Evolutionary conservation across 1,140 invertebrate genomes (phyloP).

Genomic region (Diabrotica undecimpunctata): DNA sequence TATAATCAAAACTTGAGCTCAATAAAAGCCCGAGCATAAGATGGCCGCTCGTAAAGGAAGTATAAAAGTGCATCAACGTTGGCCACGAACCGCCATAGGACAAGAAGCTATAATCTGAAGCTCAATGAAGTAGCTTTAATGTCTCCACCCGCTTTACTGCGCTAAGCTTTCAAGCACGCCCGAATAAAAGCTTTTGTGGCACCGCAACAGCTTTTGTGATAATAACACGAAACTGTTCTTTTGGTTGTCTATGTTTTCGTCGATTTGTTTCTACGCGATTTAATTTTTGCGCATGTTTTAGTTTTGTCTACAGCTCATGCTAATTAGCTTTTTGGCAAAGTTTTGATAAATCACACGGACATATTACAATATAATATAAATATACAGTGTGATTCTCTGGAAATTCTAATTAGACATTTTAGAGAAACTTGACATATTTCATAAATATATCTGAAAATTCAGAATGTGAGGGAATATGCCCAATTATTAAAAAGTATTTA

Average conservation of each 20-base stretch:
- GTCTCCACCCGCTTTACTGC: conserved; percentile 38
- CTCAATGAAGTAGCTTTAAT: conserved; percentile 41
- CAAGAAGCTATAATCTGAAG: conserved; percentile 40
- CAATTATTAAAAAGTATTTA: too few relatives aligned
- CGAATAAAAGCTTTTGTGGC: conserved; percentile 35
- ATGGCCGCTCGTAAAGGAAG: conserved; percentile 42
- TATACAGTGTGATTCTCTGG: too few relatives aligned
- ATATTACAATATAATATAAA: too few relatives aligned
- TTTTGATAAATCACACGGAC: too few relatives aligned
- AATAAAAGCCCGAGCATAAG: conserved; percentile 38
- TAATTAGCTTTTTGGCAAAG: too few relatives aligned
- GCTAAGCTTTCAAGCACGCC: conserved; percentile 39
- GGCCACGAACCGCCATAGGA: conserved; percentile 35
- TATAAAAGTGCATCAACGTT: conserved; percentile 41
- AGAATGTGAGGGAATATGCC: too few relatives aligned
- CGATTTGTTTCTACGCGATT: conserved; percentile 31
- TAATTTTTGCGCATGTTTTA: conserved; percentile 10
- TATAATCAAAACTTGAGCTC: conserved; percentile 25
- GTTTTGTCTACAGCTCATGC: too few relatives aligned
- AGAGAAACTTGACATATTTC: too few relatives aligned
- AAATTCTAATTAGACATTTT: too few relatives aligned
- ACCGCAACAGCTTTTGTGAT: conserved; percentile 39
- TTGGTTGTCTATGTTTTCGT: conserved; percentile 32
- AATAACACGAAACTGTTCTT: conserved; percentile 37
- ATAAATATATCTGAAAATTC: too few relatives aligned